These are phyloP conservation scores for Choristoneura rosaceana DNA, from an alignment of 2,888 invertebrate species.

Conservation along the genomic window DNA sequence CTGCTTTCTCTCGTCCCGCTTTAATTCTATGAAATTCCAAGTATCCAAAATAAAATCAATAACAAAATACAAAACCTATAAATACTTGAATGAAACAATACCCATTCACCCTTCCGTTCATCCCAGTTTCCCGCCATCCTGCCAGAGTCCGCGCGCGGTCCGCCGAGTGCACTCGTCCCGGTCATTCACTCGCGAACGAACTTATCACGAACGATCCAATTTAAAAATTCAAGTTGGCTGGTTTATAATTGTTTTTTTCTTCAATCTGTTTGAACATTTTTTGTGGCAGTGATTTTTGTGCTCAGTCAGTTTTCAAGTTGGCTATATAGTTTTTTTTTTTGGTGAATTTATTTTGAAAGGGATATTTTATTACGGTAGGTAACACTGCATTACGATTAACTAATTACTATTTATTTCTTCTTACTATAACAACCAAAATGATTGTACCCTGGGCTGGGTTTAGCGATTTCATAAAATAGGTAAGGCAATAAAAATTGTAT, in stretches of 20 bases:
- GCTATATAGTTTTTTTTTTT: conserved; percentile 2
- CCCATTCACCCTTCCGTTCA: conserved; percentile 46
- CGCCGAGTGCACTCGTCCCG: conserved; percentile 66
- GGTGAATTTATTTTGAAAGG: conserved; percentile 1
- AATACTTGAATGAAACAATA: conserved; percentile 33
- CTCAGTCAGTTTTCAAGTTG: conserved; percentile 9
- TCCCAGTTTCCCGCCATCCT: conserved; percentile 46
- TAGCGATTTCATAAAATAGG: background rate
- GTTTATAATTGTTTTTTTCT: conserved; percentile 1
- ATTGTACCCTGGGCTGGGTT: background rate
- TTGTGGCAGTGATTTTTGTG: conserved; percentile 23
- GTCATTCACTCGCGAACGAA: conserved; percentile 50
- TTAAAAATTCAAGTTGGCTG: conserved; percentile 5
- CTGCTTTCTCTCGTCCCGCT: background rate
- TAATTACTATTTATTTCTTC: background rate
- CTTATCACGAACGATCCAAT: conserved; percentile 46
- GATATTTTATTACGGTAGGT: conserved; percentile 18
- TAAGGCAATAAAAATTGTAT: no score
- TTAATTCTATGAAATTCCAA: background rate
- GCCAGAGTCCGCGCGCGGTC: conserved; percentile 66
- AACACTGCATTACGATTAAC: no score
- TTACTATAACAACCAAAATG: background rate
- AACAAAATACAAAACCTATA: conserved; percentile 4
- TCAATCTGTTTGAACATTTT: background rate
- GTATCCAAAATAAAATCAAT: background rate